A percentile compares a stretch with the other conserved stretches of the same genome.
phyloP scores from a whole-genome alignment of 2,113 vertebrate genomes.

The Dermatemys mawii region DNA sequence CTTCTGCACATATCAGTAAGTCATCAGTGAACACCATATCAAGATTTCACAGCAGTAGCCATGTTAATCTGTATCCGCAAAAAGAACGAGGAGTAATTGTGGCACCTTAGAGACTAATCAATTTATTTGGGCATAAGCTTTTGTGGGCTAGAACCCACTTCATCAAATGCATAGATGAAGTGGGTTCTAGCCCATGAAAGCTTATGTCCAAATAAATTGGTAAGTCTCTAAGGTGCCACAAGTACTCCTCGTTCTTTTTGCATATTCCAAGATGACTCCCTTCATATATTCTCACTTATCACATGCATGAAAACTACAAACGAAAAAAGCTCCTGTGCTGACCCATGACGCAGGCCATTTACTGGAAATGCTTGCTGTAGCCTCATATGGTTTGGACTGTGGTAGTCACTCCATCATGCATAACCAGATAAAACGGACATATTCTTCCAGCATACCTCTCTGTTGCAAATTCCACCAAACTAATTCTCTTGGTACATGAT shows the following conservation, averaged over 20 bases:
- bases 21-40: neutral
- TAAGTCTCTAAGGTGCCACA: too few species aligned
- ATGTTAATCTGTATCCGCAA: too few species aligned
- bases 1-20: neutral
- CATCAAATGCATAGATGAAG: too few species aligned
- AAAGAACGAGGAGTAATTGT: too few species aligned
- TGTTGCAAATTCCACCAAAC: neutral
- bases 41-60: too few species aligned
- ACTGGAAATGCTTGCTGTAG: neutral
- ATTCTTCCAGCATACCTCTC: neutral
- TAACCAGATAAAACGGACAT: neutral
- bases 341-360: neutral
- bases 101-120: too few species aligned
- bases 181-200: too few species aligned
- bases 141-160: too few species aligned
- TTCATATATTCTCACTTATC: neutral
- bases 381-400: neutral
- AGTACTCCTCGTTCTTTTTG: too few species aligned
- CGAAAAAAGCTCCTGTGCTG: neutral
- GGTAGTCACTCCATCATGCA: neutral
- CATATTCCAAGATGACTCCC: neutral
- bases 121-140: too few species aligned
- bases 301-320: neutral
- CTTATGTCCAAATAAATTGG: too few species aligned
- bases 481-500: neutral